phyloP scores from a whole-genome alignment of 2,797 vertebrate genomes.

The Cetoscarus ocellatus region DNA sequence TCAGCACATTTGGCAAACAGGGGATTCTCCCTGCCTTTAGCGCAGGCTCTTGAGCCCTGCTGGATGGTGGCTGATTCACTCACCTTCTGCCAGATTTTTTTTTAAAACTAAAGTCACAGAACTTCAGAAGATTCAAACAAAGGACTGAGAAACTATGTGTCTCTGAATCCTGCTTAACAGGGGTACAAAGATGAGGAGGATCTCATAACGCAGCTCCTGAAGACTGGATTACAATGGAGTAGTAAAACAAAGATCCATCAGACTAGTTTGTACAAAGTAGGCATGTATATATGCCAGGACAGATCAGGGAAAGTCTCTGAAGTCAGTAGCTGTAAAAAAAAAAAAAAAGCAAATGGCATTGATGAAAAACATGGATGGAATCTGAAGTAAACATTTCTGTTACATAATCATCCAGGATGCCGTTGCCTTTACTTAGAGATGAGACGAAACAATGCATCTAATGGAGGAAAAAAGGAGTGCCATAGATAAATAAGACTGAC shows the following conservation, averaged over 20 bases:
- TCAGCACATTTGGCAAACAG: conserved; percentile 64
- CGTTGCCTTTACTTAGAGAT: conserved; percentile 50
- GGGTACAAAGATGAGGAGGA: conserved; percentile 20
- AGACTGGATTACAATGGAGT: conserved; percentile 28
- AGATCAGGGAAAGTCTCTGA: conserved; percentile 42
- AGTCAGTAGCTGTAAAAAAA: conserved; percentile 21
- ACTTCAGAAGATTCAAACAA: conserved; percentile 55
- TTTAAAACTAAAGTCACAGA: conserved; percentile 49
- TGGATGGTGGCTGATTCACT: conserved; percentile 60
- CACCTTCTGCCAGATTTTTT: conserved; percentile 39
- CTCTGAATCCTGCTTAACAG: conserved; percentile 41
- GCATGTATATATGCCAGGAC: conserved; percentile 10
- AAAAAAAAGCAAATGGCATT: conserved; percentile 20
- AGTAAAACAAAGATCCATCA: conserved; percentile 39
- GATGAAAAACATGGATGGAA: conserved; percentile 28
- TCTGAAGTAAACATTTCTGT: conserved; percentile 51
- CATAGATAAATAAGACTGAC: conserved; percentile 25
- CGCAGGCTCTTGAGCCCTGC: conserved; percentile 40
- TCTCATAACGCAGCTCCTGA: conserved; percentile 39
- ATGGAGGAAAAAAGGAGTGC: conserved; percentile 5
- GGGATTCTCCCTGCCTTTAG: conserved; percentile 62
- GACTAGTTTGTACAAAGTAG: conserved; percentile 28
- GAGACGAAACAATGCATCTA: conserved; percentile 23
- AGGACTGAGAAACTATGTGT: conserved; percentile 44
- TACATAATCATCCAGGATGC: conserved; percentile 58